These are phyloP conservation scores for Thaumatotibia leucotreta DNA, from an alignment of 1,140 invertebrate genomes.

Conservation along the genomic window DNA sequence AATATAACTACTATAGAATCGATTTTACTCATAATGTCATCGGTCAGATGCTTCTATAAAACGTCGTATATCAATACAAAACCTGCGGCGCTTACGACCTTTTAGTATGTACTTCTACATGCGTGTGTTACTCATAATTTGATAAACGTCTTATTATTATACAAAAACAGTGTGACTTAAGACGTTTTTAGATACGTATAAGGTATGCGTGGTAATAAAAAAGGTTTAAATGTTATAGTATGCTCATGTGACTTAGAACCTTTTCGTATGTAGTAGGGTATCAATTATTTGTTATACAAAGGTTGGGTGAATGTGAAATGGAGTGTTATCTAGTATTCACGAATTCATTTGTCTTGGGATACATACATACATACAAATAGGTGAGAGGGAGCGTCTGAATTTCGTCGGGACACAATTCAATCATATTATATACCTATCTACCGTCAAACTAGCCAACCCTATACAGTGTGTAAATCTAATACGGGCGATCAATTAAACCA, in stretches of 20 bases:
- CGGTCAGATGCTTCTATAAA: neutral
- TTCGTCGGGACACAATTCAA: no score
- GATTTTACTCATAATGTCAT: neutral
- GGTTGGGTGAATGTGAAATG: neutral
- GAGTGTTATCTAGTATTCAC: neutral
- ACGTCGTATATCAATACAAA: neutral
- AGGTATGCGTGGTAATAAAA: no score
- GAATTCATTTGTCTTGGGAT: neutral
- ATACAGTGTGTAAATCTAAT: no score
- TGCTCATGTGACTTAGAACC: no score
- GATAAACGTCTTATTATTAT: neutral
- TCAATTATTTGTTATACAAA: neutral
- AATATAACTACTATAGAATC: neutral
- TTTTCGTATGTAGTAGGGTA: no score
- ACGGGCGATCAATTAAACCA: no score
- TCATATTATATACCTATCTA: no score
- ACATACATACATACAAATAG: no score
- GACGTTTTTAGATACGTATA: neutral
- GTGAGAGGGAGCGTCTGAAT: no score
- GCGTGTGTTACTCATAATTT: neutral
- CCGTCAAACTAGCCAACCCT: no score
- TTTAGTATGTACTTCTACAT: neutral
- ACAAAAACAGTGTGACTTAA: neutral
- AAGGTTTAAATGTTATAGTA: no score
- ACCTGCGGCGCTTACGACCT: neutral